phyloP scores from a whole-genome alignment of 2,888 invertebrate genomes.

The Eristalis pertinax region DNA sequence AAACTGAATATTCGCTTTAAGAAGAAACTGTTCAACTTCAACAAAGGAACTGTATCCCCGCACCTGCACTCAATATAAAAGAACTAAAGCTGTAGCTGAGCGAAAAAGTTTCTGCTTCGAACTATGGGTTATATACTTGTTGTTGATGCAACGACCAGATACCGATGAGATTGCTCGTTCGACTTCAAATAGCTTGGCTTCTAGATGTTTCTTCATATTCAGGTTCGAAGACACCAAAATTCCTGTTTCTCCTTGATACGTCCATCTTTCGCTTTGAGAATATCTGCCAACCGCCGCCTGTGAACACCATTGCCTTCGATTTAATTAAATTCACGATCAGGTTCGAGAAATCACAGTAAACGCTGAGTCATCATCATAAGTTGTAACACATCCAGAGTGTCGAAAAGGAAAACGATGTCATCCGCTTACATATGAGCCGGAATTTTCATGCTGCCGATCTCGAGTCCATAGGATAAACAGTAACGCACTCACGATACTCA shows the following conservation, averaged over 20 bases:
- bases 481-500: too few species aligned
- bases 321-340: background rate
- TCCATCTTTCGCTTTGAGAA: background rate
- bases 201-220: too few species aligned
- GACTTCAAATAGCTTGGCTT: too few species aligned
- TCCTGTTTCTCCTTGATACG: background rate
- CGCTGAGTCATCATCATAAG: constrained; percentile 1
- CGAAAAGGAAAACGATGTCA: background rate
- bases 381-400: background rate
- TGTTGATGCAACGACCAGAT: too few species aligned
- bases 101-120: background rate
- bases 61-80: background rate
- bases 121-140: too few species aligned
- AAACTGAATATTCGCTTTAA: background rate
- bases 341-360: background rate
- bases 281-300: background rate
- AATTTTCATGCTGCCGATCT: background rate
- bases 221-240: background rate
- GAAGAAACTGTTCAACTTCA: background rate
- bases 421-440: background rate
- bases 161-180: too few species aligned
- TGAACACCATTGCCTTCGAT: background rate
- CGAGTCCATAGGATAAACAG: background rate
- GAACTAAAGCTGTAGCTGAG: background rate
- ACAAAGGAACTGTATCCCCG: background rate